Conservation (phyloP, 2,888 invertebrate genomes). For the Ophonus ardosiacus region DNA sequence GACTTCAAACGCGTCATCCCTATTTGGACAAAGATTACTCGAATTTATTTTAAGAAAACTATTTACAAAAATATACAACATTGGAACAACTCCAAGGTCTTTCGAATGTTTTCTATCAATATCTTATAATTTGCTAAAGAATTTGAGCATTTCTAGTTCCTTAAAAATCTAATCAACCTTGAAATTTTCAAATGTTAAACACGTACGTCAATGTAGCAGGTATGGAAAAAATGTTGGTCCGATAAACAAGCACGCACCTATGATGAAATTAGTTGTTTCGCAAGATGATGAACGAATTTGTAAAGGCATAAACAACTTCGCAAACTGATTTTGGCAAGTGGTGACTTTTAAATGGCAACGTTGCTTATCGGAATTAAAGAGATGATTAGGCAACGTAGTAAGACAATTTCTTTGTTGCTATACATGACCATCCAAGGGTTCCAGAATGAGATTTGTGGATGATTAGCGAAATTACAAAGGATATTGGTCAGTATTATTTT, state of each 20-base stretch:
- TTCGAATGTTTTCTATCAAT: conserved; percentile 42
- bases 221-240: conserved; percentile 21
- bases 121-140: conserved; percentile 6
- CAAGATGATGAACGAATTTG: conserved; percentile 29
- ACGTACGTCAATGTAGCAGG: conserved; percentile 20
- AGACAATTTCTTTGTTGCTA: too few species aligned
- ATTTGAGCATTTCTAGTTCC: background rate
- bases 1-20: background rate
- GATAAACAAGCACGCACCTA: conserved; percentile 41
- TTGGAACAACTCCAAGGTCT: conserved; percentile 31
- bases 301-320: conserved; percentile 23
- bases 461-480: too few species aligned
- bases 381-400: background rate
- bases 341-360: conserved; percentile 27
- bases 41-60: conserved; percentile 7
- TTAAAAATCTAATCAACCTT: conserved; percentile 28
- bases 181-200: conserved; percentile 29
- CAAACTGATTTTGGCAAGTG: conserved; percentile 28
- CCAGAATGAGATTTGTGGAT: too few species aligned
- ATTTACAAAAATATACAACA: conserved; percentile 42
- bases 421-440: too few species aligned
- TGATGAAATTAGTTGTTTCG: conserved; percentile 38
- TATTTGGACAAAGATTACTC: background rate
- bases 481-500: too few species aligned
- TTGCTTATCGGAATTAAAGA: conserved; percentile 16